A percentile compares a stretch with the other conserved stretches of the same genome.
Conservation (phyloP, 2,113 vertebrate species). For the Oryzias javanicus region DNA sequence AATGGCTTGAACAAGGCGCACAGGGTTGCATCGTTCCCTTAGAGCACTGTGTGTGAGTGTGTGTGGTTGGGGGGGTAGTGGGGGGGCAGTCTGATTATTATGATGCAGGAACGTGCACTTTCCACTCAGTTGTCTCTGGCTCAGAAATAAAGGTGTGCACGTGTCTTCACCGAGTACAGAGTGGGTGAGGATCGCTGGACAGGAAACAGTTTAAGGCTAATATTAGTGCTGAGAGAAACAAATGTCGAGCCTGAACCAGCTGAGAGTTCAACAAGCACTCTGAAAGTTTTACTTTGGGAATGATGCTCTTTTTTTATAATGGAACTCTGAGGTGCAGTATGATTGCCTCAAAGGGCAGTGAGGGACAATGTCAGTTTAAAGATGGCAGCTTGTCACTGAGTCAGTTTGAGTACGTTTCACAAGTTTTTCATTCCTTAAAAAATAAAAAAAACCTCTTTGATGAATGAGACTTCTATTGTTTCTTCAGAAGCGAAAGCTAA, state of each 20-base stretch:
- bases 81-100: constrained; percentile 50
- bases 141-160: constrained; percentile 80
- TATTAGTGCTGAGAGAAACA: constrained; percentile 76
- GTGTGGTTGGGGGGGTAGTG: constrained; percentile 38
- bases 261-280: constrained; percentile 67
- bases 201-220: constrained; percentile 80
- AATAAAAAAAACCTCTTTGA: constrained; percentile 32
- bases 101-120: constrained; percentile 62
- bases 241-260: constrained; percentile 60
- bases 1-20: constrained; percentile 74
- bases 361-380: constrained; percentile 62
- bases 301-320: constrained; percentile 62
- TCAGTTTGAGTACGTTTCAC: constrained; percentile 69
- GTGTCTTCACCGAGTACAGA: constrained; percentile 69
- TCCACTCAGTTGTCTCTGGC: constrained; percentile 74
- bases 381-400: constrained; percentile 71
- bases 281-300: constrained; percentile 72
- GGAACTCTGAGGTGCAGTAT: constrained; percentile 71
- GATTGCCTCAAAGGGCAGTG: constrained; percentile 69
- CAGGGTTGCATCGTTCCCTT: constrained; percentile 74
- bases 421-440: constrained; percentile 41
- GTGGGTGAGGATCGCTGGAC: constrained; percentile 67
- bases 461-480: constrained; percentile 27
- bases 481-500: constrained; percentile 51
- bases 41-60: constrained; percentile 43